A percentile compares a stretch with the other conserved stretches of the same genome.
Evolutionary conservation across 2,113 vertebrate genomes (phyloP).

Genomic region (Ophthalmolycus amberensis): DNA sequence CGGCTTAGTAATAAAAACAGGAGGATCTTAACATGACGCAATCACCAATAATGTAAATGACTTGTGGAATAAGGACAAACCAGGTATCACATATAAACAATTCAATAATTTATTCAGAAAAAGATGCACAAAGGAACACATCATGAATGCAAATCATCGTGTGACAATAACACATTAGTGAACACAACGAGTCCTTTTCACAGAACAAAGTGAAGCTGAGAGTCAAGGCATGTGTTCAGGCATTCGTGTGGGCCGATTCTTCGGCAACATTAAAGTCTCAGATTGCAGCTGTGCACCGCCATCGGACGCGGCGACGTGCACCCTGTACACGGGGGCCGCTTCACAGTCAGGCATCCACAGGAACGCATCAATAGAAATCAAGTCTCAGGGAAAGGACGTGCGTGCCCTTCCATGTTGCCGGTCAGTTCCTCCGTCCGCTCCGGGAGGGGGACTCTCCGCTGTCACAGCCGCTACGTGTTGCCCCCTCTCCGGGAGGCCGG

Average conservation of each 20-base stretch:
- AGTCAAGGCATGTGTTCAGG: constrained; percentile 75
- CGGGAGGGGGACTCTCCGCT: constrained; percentile 1
- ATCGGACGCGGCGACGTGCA: constrained; percentile 29
- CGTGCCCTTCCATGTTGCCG: constrained; percentile 37
- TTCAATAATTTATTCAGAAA: constrained; percentile 80
- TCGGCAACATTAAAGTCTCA: constrained; percentile 57
- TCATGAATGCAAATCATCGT: constrained; percentile 55
- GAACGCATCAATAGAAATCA: constrained; percentile 50
- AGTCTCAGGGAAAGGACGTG: constrained; percentile 44
- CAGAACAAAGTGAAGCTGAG: constrained; percentile 54
- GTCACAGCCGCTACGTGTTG: constrained; percentile 1
- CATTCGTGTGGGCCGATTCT: constrained; percentile 61
- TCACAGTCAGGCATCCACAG: constrained; percentile 60
- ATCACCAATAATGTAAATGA: neutral
- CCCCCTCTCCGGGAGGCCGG: constrained; percentile 4
- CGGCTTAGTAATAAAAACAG: no score
- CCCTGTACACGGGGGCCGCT: constrained; percentile 48
- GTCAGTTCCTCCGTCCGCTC: neutral
- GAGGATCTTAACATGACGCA: neutral
- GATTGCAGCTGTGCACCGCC: constrained; percentile 46
- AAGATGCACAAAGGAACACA: constrained; percentile 57
- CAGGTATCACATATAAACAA: constrained; percentile 24
- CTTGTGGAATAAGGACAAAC: constrained; percentile 39
- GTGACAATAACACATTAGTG: constrained; percentile 66
- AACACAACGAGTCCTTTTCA: constrained; percentile 56